Percentiles rank a stretch among this genome's conserved stretches.
Evolutionary conservation across 2,113 vertebrate species (phyloP).

Genomic region (Hirundichthys speculiger): DNA sequence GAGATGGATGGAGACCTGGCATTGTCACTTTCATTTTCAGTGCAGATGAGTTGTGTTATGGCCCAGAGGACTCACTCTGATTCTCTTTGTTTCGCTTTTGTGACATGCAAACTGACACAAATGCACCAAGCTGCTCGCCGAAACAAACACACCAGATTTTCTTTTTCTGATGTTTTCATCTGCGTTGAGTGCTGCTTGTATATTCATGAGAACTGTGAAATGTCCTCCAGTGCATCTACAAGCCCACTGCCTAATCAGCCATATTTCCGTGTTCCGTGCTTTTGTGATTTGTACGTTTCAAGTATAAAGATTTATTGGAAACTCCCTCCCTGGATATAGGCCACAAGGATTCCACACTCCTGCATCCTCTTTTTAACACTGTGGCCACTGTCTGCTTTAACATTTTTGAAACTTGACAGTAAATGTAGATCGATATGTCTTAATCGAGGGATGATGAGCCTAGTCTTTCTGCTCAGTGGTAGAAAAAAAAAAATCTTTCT

Average conservation of each 20-base stretch:
- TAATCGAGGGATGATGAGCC: no score
- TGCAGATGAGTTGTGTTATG: slow-evolving; percentile 21
- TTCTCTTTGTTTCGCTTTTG: slow-evolving; percentile 36
- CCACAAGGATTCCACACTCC: neutral
- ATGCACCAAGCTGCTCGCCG: slow-evolving; percentile 9
- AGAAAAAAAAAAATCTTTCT: no score
- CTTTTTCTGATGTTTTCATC: neutral
- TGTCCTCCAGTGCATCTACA: slow-evolving; percentile 37
- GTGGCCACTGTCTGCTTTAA: no score
- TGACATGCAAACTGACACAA: slow-evolving; percentile 41
- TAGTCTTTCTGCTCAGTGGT: no score
- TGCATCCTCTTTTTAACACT: neutral
- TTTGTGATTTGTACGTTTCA: slow-evolving; percentile 8
- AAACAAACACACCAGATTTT: slow-evolving; percentile 21
- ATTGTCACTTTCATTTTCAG: slow-evolving; percentile 18
- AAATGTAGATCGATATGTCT: no score
- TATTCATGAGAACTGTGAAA: slow-evolving; percentile 24
- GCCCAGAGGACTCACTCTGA: slow-evolving; percentile 45
- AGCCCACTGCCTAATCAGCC: slow-evolving; percentile 14
- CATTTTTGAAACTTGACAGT: no score
- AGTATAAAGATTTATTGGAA: slow-evolving; percentile 3
- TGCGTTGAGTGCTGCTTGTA: slow-evolving; percentile 20
- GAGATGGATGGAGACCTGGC: slow-evolving; percentile 33
- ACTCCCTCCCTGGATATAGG: slow-evolving; percentile 1
- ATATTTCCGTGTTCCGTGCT: slow-evolving; percentile 14